Percentiles rank a stretch among this genome's conserved stretches.
phyloP scores from a whole-genome alignment of 2,888 invertebrate species.

The Trypoxylon attenuatum region DNA sequence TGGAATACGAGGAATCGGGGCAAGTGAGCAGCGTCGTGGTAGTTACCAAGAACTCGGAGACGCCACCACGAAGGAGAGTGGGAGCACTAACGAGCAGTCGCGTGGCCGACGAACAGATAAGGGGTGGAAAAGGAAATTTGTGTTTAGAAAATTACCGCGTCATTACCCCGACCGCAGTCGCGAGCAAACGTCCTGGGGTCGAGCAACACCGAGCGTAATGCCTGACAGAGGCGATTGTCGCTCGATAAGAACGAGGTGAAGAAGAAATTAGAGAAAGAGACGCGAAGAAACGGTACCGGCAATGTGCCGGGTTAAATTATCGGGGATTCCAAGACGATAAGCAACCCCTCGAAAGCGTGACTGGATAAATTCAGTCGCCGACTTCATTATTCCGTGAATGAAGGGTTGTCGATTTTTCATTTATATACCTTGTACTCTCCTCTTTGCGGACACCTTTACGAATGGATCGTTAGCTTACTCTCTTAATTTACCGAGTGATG shows the following conservation, averaged over 20 bases:
- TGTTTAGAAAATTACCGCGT: slow-evolving; percentile 71
- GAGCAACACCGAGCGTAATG: slow-evolving; percentile 40
- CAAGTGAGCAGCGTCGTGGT: slow-evolving; percentile 10
- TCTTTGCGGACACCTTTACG: slow-evolving; percentile 15
- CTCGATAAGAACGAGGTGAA: slow-evolving; percentile 50
- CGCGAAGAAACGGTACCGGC: slow-evolving; percentile 14
- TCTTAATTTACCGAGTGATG: slow-evolving; percentile 10
- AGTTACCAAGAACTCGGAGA: slow-evolving; percentile 23
- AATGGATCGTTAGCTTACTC: slow-evolving; percentile 21
- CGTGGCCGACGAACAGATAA: slow-evolving; percentile 60
- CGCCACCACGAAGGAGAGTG: slow-evolving; percentile 46
- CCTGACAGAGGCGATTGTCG: slow-evolving; percentile 44
- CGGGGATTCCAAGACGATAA: slow-evolving; percentile 51
- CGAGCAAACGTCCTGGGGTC: slow-evolving; percentile 12
- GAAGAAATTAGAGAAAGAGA: slow-evolving; percentile 48
- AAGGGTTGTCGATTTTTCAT: slow-evolving; percentile 45
- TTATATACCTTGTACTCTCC: slow-evolving; percentile 29
- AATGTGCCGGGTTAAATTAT: slow-evolving; percentile 46
- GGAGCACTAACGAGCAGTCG: slow-evolving; percentile 60
- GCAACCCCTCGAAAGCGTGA: slow-evolving; percentile 52
- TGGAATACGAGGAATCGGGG: slow-evolving; percentile 11
- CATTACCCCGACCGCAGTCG: slow-evolving; percentile 55
- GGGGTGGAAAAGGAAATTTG: slow-evolving; percentile 66
- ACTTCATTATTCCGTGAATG: slow-evolving; percentile 49
- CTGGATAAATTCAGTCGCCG: slow-evolving; percentile 52